These are phyloP conservation scores for Tupaia chinensis DNA, from an alignment of 2,113 vertebrate species.

Conservation along the genomic window DNA sequence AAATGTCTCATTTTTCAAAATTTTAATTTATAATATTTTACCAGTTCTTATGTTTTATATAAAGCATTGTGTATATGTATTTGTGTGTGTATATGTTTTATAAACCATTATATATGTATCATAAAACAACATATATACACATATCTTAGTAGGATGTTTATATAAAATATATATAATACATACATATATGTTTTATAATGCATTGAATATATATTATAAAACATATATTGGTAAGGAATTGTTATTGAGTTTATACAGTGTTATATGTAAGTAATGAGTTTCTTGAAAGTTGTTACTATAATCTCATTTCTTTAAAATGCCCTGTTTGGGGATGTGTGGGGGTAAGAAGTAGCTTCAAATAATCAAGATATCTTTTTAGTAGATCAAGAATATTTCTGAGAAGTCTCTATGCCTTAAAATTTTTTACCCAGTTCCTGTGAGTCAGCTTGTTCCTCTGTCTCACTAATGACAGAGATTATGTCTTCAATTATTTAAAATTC, in stretches of 20 bases:
- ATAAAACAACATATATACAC: no score
- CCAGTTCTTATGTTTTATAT: background rate
- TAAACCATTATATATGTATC: background rate
- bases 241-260: background rate
- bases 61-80: background rate
- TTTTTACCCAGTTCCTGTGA: background rate
- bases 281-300: conserved; percentile 13
- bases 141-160: background rate
- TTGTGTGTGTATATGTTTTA: no score
- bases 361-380: background rate
- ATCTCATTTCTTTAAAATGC: conserved; percentile 32
- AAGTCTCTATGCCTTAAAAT: background rate
- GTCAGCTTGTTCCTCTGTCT: background rate
- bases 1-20: background rate
- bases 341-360: background rate
- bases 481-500: conserved; percentile 1
- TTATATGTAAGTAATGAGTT: background rate
- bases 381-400: background rate
- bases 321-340: background rate
- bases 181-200: background rate
- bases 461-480: background rate
- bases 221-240: background rate
- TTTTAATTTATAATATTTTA: conserved; percentile 19
- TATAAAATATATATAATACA: background rate
- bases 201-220: background rate